Evolutionary conservation across 2,797 vertebrate species (phyloP), one percentile per base, ranked within the genome.

Genomic region (Diceros bicornis): DNA sequence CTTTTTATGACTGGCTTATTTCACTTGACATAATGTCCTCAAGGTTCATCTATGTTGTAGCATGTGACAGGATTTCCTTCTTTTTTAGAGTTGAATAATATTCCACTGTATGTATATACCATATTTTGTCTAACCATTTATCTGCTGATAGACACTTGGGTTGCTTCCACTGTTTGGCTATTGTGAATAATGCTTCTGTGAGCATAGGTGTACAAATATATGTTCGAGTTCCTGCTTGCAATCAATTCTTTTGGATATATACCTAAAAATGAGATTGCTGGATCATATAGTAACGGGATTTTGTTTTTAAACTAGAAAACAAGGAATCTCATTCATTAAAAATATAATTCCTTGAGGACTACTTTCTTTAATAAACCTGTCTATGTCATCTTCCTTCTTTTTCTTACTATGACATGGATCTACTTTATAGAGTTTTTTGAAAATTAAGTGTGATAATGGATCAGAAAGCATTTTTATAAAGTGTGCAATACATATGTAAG

Each of bases 291-390:
- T 78, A 89, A 78, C 41, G 3, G 3, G 7, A 89, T 91, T 96
- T 93, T 89, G 16, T 64, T 79, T 96, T 96, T 93, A 75, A 93
- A 82, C 50, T 95, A 91, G 18, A 61, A 81, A 95, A 34, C 7
- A 91, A 90, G 2, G 52, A 86, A 59, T 83, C 4, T 91, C 25
- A 89, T 62, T 88, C 16, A 92, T 91, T 93, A 62, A 83, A 96
- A 94, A 64, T 57, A 52, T 41, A 55, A 44, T 81, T 85, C 3
- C 47, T 87, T 84, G 52, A 37, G 14, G 17, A 78, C 21, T 83
- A 34, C 27, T 57, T 69, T 16, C 69, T 93, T 94, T 93, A 81
- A 85, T 64, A 93, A 92, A 59, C 25, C 18, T 87, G 2, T 7
- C 66, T 32, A 59, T 61, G 21, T 81, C 1, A 29, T 90, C 59